A percentile compares a stretch with the other conserved stretches of the same genome.
Evolutionary conservation across 2,113 vertebrate genomes (phyloP).

Genomic region (Guaruba guarouba): DNA sequence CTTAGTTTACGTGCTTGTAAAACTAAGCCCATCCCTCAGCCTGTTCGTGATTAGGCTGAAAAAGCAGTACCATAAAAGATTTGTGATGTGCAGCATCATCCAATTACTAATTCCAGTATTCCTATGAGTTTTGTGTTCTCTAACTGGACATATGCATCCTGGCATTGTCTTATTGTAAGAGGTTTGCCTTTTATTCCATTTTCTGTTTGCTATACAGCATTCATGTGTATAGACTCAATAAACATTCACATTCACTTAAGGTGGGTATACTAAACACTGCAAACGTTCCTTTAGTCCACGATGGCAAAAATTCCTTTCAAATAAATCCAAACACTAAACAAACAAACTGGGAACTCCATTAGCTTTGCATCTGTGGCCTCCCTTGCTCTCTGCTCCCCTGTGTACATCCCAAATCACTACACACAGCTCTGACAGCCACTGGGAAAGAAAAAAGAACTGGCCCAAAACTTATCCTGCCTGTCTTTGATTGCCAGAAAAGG

Average conservation of each 20-base stretch:
- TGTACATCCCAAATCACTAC: not conserved
- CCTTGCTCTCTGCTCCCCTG: not conserved
- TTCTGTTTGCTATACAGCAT: not conserved
- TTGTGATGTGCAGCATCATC: not conserved
- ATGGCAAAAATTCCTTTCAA: constrained; percentile 19
- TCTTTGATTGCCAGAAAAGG: not conserved
- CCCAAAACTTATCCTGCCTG: not conserved
- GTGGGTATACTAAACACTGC: not conserved
- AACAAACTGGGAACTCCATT: not conserved
- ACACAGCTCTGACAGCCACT: not conserved
- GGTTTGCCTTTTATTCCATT: not conserved
- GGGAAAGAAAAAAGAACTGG: not conserved
- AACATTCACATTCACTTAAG: not conserved
- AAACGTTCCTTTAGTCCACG: not conserved
- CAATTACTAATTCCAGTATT: not conserved
- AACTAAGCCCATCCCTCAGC: not conserved
- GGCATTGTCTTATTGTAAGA: not conserved
- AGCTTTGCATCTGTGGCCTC: not conserved
- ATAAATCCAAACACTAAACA: constrained; percentile 16
- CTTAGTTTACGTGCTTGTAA: not conserved
- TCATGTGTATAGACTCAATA: not conserved
- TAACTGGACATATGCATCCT: not conserved
- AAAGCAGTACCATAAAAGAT: not conserved
- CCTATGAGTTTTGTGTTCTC: not conserved
- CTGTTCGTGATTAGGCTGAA: not conserved